Conservation (phyloP, 2,797 vertebrate genomes). For the Alcedo quadribrachys region DNA sequence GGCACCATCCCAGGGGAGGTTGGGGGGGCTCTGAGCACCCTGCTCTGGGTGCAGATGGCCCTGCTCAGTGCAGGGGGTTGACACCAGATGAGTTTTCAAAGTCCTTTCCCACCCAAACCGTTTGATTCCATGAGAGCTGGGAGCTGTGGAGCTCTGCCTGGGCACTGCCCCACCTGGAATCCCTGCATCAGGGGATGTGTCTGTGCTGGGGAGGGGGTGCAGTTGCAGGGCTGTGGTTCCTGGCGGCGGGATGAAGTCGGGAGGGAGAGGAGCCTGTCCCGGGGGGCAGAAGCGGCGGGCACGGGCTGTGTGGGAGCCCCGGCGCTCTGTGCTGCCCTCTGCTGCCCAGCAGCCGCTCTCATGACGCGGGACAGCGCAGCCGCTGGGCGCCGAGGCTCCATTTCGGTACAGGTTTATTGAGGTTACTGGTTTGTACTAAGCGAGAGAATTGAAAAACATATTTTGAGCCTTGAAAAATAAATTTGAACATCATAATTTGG, state of each 20-base stretch:
- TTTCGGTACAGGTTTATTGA: fast-evolving
- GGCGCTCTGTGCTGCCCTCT: background rate
- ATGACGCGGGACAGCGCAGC: too few relatives aligned
- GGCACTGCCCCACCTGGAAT: fast-evolving
- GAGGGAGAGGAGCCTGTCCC: background rate
- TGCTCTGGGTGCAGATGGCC: background rate
- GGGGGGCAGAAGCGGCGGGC: background rate
- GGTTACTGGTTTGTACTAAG: background rate
- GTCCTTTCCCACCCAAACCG: background rate
- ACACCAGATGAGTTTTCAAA: background rate
- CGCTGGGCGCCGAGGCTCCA: fast-evolving
- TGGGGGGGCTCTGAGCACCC: background rate
- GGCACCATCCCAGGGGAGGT: background rate
- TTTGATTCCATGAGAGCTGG: background rate
- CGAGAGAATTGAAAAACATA: background rate
- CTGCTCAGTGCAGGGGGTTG: background rate
- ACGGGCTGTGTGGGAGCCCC: fast-evolving
- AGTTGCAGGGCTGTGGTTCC: background rate
- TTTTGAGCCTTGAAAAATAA: too few relatives aligned
- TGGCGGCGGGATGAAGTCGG: background rate
- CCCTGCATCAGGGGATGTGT: fast-evolving
- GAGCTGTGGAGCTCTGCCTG: background rate
- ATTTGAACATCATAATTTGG: background rate
- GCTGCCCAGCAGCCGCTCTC: background rate
- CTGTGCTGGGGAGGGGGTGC: fast-evolving